Evolutionary conservation across 1,140 invertebrate genomes (phyloP), one percentile per base, ranked within the genome.

Genomic region (Euwallacea fornicatus): DNA sequence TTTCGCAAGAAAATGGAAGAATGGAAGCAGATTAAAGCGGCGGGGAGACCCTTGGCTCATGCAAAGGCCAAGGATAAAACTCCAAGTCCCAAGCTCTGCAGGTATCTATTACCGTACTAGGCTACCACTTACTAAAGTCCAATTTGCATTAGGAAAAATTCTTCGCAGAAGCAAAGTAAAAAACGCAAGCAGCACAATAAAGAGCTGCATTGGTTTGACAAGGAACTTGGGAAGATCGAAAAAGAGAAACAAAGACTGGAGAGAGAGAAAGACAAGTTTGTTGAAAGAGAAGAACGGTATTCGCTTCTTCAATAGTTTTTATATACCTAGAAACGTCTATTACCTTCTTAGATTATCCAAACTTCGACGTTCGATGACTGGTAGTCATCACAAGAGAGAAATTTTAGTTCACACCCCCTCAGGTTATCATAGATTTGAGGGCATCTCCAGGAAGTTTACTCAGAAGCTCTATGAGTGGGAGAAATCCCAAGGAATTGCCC

Each of bases 381-480:
- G 82, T 0, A 82, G 83, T 68, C 44, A 43, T 10, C 81, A 84
- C 65, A 86, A 87, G 73, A 86, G 89, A 75, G 91, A 94, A 79
- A 88, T 95, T 15, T 82, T 93, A 54, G 89, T 94, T 1, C 89
- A 91, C 77, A 93, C 93, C 8, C 89, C 92, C 0, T 90, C 88
- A 0, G 92, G 93, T 7, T 89, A 92, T 53, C 91, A 93, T 78
- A 86, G 91, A 75, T 93, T 94, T 76, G 89, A 93, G 83, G 93
- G 93, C 0, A 93, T 94, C 71, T 93, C 91, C 0, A 87, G 92
- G 61, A 93, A 93, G 74, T 96, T 95, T 79, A 94, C 92, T 0
- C 89, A 91, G 46, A 95, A 95, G 78, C 83, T 96, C 0, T 93
- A 94, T 79, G 93, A 96, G 79, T 96, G 94, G 94, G 94, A 96